phyloP scores from a whole-genome alignment of 2,888 invertebrate genomes.

The Chirona hameri region DNA sequence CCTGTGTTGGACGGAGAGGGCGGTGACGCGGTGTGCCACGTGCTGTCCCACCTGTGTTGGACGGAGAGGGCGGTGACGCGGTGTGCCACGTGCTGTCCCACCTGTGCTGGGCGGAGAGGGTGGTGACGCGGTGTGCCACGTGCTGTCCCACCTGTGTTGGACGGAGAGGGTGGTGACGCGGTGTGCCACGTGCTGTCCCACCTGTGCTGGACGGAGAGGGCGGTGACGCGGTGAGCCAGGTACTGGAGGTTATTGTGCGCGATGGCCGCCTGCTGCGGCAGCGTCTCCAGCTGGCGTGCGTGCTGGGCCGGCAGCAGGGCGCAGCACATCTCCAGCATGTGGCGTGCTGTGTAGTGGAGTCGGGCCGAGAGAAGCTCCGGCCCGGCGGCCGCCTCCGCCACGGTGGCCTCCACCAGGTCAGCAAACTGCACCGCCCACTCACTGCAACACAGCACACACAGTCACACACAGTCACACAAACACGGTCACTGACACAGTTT shows the following conservation, averaged over 20 bases:
- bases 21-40: too few relatives aligned
- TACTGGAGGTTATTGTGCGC: neutral
- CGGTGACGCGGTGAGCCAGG: neutral
- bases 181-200: too few relatives aligned
- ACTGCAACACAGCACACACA: constrained; percentile 46
- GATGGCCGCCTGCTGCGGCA: constrained; percentile 74
- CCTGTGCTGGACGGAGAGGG: neutral
- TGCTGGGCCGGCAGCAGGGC: constrained; percentile 75
- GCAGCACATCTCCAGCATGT: constrained; percentile 72
- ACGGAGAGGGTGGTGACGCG: too few relatives aligned
- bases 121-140: too few relatives aligned
- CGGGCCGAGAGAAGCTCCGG: constrained; percentile 59
- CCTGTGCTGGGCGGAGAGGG: too few relatives aligned
- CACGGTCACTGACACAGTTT: too few relatives aligned
- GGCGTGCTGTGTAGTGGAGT: constrained; percentile 65
- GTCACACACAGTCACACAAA: constrained; percentile 44
- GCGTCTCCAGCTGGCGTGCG: constrained; percentile 69
- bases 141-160: neutral
- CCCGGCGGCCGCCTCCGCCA: constrained; percentile 60
- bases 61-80: too few relatives aligned
- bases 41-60: neutral
- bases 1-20: too few relatives aligned
- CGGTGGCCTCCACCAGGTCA: constrained; percentile 59
- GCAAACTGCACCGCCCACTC: constrained; percentile 59
- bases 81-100: too few relatives aligned